phyloP scores from a whole-genome alignment of 2,797 vertebrate genomes.

The Cyclopterus lumpus region DNA sequence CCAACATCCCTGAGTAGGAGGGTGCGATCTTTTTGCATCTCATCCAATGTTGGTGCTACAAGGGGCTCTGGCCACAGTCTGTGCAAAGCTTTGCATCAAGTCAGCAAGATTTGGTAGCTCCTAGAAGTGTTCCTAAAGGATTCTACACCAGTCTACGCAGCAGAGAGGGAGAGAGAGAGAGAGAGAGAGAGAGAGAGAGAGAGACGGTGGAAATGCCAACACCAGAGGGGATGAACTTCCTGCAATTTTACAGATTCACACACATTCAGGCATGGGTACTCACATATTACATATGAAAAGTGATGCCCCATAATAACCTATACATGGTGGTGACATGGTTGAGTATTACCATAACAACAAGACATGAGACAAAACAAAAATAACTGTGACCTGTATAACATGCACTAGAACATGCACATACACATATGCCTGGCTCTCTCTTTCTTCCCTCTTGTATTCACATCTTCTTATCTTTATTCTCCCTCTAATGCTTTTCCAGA shows the following conservation, averaged over 20 bases:
- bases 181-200: conserved; percentile 7
- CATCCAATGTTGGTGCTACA: conserved; percentile 56
- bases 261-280: conserved; percentile 38
- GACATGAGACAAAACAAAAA: conserved; percentile 17
- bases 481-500: conserved; percentile 24
- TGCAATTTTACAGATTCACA: conserved; percentile 58
- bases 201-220: conserved; percentile 46
- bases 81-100: conserved; percentile 69
- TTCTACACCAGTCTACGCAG: conserved; percentile 65
- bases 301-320: conserved; percentile 40
- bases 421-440: not conserved
- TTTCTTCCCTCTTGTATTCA: not conserved
- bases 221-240: conserved; percentile 64
- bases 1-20: conserved; percentile 60
- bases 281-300: conserved; percentile 55
- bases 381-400: conserved; percentile 6
- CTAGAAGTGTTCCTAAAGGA: conserved; percentile 75
- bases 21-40: conserved; percentile 62
- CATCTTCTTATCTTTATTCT: conserved; percentile 18
- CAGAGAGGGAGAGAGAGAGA: conserved; percentile 14
- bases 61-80: conserved; percentile 59
- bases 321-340: conserved; percentile 18
- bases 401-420: not conserved
- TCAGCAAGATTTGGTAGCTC: conserved; percentile 73
- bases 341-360: conserved; percentile 19